Evolutionary conservation across 2,113 vertebrate species (phyloP), one percentile per base, ranked within the genome.

Genomic region (Hucho hucho): DNA sequence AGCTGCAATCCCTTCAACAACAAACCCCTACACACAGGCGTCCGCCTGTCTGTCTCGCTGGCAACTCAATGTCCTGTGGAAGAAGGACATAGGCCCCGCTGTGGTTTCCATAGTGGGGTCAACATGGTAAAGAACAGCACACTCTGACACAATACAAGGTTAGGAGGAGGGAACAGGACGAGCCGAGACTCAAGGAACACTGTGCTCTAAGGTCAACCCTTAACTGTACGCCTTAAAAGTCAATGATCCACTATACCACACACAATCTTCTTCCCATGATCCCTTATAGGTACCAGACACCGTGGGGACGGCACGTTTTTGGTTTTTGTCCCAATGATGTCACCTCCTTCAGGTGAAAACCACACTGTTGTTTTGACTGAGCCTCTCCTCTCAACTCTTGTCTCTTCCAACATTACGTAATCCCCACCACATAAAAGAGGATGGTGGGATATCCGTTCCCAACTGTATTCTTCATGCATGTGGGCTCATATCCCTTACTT

Each of bases 401-500:
- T 56, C 61, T 70, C 67, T 37, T 37, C 64, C 75, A 82, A 74
- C 75, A 88, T 89, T 84, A 86, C 85, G 86, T 83, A 87, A 90
- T 82, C 79, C 72, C 68, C 24, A 37, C 63, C 78, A 72, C 82
- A 86, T 79, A 75, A 70, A 56, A 84, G 79, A 80, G 58, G 65
- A 67, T n/a, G 29, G 78, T 22, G 61, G 61, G 85, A 84, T 81
- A 84, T 72, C 79, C 78, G 76, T 73, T 16, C 80, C 66, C 78
- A 68, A 69, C 75, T 83, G 77, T 82, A 83, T 85, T 83, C 81
- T 79, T 69, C 70, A 70, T 79, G 76, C 81, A 79, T 65, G 70
- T 77, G 73, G 78, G 71, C 28, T 68, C 83, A 81, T 88, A 88
- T 89, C 85, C 73, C 79, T 88, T 88, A 86, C 88, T 75, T 74